These are phyloP conservation scores for Oncopodura yosiiana DNA, from an alignment of 1,140 invertebrate genomes.

Conservation along the genomic window DNA sequence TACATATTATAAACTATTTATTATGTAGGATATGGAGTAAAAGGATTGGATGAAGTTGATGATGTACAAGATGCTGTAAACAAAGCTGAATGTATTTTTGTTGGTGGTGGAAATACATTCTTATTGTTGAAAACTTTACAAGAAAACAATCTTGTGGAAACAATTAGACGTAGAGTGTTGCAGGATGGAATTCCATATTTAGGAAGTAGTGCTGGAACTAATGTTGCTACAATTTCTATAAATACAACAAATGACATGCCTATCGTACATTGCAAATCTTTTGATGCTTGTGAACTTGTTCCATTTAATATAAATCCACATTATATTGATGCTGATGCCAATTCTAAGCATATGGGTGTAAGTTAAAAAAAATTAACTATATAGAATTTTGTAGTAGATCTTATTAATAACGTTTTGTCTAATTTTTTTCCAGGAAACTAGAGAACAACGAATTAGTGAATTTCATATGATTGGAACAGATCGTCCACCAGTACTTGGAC, in stretches of 20 bases:
- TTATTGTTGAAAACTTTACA: conserved; percentile 59
- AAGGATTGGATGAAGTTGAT: conserved; percentile 51
- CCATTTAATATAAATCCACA: conserved; percentile 81
- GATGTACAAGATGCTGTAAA: conserved; percentile 50
- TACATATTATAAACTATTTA: background rate
- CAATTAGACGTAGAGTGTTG: conserved; percentile 53
- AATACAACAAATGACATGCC: conserved; percentile 79
- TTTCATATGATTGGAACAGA: conserved; percentile 50
- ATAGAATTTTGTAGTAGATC: background rate
- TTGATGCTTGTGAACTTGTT: conserved; percentile 60
- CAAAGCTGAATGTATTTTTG: conserved; percentile 57
- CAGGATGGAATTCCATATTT: conserved; percentile 61
- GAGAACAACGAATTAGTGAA: conserved; percentile 54
- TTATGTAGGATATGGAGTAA: conserved; percentile 46
- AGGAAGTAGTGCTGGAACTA: conserved; percentile 70
- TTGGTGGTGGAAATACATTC: conserved; percentile 72
- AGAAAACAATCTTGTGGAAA: conserved; percentile 53
- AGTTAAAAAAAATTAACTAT: conserved; percentile 33
- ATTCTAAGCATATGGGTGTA: conserved; percentile 61
- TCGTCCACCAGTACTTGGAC: conserved; percentile 52
- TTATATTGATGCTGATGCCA: conserved; percentile 56
- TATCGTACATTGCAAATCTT: conserved; percentile 60
- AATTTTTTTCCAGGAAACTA: conserved; percentile 47
- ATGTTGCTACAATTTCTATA: conserved; percentile 67
- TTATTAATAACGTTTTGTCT: no score